Conservation (phyloP, 2,888 invertebrate species). For the Cerastis rubricosa region DNA sequence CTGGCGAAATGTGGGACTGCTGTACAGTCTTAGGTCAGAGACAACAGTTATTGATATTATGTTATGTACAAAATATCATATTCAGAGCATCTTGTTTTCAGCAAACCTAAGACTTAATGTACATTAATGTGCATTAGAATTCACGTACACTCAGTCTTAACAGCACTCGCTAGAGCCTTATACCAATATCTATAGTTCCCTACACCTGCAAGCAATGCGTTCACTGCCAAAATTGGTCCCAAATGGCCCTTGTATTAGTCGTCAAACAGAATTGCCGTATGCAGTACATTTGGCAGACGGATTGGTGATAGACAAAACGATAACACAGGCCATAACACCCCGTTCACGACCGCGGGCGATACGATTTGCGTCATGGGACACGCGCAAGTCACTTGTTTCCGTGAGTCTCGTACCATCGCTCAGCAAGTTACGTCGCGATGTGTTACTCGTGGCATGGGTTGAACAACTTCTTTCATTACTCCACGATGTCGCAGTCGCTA, state of each 20-base stretch:
- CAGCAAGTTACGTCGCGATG: not conserved
- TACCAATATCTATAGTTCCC: not conserved
- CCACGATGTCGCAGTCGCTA: too few relatives aligned
- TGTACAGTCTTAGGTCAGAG: not conserved
- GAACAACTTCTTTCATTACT: not conserved
- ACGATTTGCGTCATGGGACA: not conserved
- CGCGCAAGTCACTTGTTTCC: not conserved
- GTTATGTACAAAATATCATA: not conserved
- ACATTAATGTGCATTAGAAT: not conserved
- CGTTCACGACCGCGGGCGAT: not conserved
- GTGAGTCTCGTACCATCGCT: not conserved
- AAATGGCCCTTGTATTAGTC: not conserved
- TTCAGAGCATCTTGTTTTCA: not conserved
- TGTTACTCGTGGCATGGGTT: not conserved
- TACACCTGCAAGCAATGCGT: not conserved
- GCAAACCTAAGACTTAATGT: not conserved
- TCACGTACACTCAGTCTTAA: not conserved
- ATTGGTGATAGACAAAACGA: conserved; percentile 4
- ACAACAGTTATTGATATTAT: not conserved
- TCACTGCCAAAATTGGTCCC: conserved; percentile 16
- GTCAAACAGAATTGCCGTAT: conserved; percentile 1
- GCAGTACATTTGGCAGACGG: conserved; percentile 21
- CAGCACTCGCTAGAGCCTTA: not conserved
- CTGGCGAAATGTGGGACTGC: not conserved
- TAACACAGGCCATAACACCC: not conserved